Conservation (phyloP, 1,140 invertebrate species). For the Rhopalosiphum maidis region DNA sequence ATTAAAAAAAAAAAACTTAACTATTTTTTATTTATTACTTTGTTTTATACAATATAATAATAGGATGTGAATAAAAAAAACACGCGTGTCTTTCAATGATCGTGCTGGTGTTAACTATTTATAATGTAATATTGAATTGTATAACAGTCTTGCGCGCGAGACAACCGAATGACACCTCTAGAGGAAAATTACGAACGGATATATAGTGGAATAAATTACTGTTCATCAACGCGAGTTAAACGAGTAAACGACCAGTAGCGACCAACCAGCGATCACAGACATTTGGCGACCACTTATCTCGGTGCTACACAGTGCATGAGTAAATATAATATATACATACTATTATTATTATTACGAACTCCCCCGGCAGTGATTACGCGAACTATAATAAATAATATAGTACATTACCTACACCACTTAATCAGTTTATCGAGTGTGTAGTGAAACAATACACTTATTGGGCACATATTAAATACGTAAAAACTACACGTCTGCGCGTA, state of each 20-base stretch:
- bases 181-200: constrained; percentile 33
- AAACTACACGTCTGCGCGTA: background rate
- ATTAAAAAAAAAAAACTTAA: background rate
- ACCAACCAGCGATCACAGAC: constrained; percentile 41
- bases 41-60: background rate
- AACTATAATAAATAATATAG: background rate
- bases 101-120: background rate
- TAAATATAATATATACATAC: background rate
- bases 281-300: constrained; percentile 54
- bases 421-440: constrained; percentile 7
- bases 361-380: constrained; percentile 39
- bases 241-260: constrained; percentile 18
- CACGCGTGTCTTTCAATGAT: background rate
- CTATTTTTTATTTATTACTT: background rate
- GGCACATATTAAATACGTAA: background rate
- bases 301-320: background rate
- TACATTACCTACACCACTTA: background rate
- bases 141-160: background rate
- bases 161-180: background rate
- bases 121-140: background rate
- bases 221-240: constrained; percentile 48
- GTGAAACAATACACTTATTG: background rate
- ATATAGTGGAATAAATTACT: constrained; percentile 27
- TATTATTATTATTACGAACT: constrained; percentile 24
- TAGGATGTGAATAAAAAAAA: background rate